Evolutionary conservation across 2,888 invertebrate genomes (phyloP).

Genomic region (Drosophila maculinotata): DNA sequence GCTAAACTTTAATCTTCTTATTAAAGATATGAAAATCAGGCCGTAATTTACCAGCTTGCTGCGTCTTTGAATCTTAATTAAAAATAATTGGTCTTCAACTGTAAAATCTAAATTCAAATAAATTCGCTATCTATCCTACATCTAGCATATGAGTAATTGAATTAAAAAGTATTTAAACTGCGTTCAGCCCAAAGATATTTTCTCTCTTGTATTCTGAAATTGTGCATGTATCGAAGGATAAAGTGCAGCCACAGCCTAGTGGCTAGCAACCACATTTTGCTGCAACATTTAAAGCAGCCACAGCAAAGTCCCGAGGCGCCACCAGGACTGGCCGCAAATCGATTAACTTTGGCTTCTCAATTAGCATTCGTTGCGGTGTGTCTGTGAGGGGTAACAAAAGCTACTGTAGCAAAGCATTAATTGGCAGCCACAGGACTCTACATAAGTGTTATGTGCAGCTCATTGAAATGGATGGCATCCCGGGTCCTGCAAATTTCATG

Average conservation of each 20-base stretch:
- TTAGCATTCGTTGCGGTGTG: constrained; percentile 62
- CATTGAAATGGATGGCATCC: neutral
- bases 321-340: constrained; percentile 59
- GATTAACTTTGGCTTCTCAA: constrained; percentile 76
- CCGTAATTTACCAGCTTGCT: no score
- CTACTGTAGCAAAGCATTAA: constrained; percentile 44
- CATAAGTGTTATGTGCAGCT: neutral
- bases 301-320: constrained; percentile 27
- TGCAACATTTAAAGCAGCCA: constrained; percentile 55
- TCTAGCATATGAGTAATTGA: neutral
- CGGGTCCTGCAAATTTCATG: constrained; percentile 22
- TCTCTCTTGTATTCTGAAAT: neutral
- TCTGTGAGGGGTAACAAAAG: constrained; percentile 11
- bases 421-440: constrained; percentile 44
- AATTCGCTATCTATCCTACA: no score
- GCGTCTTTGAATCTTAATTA: no score
- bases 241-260: constrained; percentile 32
- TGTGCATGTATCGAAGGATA: constrained; percentile 12
- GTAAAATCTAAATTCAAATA: no score
- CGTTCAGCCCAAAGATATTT: neutral
- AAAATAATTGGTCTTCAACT: no score
- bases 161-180: neutral
- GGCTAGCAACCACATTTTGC: constrained; percentile 37
- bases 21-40: no score
- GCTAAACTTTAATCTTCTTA: no score